phyloP scores from a whole-genome alignment of 2,113 vertebrate genomes.

The Gymnogyps californianus region DNA sequence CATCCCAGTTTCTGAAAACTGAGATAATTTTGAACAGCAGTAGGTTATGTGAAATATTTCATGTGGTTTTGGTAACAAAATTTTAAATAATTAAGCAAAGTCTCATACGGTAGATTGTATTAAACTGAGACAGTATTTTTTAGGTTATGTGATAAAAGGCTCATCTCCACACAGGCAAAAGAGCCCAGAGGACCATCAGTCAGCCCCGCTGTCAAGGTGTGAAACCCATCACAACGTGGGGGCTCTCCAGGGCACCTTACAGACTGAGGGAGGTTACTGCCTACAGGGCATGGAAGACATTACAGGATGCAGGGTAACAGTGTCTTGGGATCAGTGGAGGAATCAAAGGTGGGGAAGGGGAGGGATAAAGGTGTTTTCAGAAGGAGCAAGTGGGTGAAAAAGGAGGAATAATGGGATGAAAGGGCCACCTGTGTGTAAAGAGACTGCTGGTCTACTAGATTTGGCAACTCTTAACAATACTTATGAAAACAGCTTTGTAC shows the following conservation, averaged over 20 bases:
- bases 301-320: not conserved
- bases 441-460: not conserved
- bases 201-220: rapidly evolving
- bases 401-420: not conserved
- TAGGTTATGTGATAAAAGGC: not conserved
- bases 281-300: not conserved
- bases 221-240: not conserved
- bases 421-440: not conserved
- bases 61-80: not conserved
- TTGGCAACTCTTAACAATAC: not conserved
- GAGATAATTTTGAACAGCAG: not conserved
- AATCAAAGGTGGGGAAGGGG: not conserved
- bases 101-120: not conserved
- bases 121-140: not conserved
- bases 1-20: not conserved
- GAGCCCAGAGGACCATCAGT: not conserved
- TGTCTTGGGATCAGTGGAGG: not conserved
- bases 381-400: not conserved
- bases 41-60: not conserved
- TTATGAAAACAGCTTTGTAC: not conserved
- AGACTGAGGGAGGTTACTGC: not conserved
- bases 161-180: not conserved
- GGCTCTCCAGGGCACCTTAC: not conserved
- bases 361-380: not conserved
- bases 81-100: not conserved